Evolutionary conservation across 2,888 invertebrate species (phyloP), one percentile per base, ranked within the genome.

Genomic region (Drosophila niveifrons): DNA sequence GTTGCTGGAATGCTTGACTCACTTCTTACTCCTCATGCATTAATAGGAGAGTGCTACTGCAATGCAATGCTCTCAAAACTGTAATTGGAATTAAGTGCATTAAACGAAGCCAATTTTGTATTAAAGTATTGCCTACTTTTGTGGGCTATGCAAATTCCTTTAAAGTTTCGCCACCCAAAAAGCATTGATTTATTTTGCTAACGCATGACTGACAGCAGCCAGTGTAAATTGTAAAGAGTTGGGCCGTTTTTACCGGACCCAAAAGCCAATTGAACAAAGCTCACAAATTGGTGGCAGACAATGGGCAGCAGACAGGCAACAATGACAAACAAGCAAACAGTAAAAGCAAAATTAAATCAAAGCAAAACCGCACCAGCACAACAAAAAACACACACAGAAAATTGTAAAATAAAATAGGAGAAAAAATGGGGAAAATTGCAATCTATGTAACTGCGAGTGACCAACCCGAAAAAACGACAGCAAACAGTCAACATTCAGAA

Each of bases 321-420:
- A 23, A 72, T 78, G 78, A 71, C 75, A 78, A 75, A 76, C 72
- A 72, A 65, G 50, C 58, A 23, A 62, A 62, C 64, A 64, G 75
- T 65, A 75, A 78, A 72, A 75, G 72, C 70, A 74, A 84, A 84
- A 87, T 84, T 84, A 84, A 84, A 84, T 84, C 87, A 87, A 84
- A 84, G 82, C 59, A 80, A 87, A 82, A 69, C 87, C 83, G 66
- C 82, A 82, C 46, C 31, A 69, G 53, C 55, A 56, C n/a, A n/a
- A n/a, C n/a, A 68, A 61, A 66, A 47, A 55, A 55, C 29, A 50
- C 28, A 62, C n/a, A n/a, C n/a, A n/a, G n/a, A 69, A 66, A 48
- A 23, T 23, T 23, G 23, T 31, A 48, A 28, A 41, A 69, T 58
- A 48, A 73, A 75, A 61, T 63, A 61, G 66, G 48, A 61, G 50